These are phyloP conservation scores for Cossypha heuglini DNA, from an alignment of 2,797 vertebrate species.

Conservation along the genomic window DNA sequence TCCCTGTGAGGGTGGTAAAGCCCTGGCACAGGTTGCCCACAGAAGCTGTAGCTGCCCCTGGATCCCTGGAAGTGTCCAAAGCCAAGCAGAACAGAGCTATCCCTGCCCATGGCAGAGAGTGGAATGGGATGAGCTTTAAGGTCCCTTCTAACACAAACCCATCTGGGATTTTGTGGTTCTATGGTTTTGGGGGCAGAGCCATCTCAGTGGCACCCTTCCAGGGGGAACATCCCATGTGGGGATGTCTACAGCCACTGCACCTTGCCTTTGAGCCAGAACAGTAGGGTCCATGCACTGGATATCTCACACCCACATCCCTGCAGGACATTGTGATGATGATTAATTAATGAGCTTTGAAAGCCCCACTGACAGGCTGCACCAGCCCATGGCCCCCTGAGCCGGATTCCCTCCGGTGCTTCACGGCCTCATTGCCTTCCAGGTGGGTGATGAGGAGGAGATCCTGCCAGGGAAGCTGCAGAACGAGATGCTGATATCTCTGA, in stretches of 20 bases:
- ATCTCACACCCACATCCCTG: neutral
- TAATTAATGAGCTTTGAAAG: neutral
- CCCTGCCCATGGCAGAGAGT: neutral
- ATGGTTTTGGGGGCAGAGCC: neutral
- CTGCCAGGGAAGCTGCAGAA: slow-evolving; percentile 86
- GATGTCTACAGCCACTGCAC: neutral
- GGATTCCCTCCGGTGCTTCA: neutral
- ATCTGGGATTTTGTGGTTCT: neutral
- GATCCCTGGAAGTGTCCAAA: neutral
- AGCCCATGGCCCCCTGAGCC: rapidly evolving
- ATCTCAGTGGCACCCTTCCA: neutral
- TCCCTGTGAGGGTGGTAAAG: neutral
- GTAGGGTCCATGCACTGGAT: neutral
- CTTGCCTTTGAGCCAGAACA: neutral
- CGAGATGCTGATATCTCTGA: slow-evolving; percentile 82
- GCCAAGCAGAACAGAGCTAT: rapidly evolving
- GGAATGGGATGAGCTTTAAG: neutral
- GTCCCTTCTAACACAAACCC: neutral
- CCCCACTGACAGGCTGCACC: neutral
- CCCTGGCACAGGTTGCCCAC: neutral
- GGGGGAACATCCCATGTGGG: neutral
- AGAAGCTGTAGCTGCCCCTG: neutral
- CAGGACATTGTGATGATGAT: neutral
- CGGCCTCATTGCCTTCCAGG: slow-evolving; percentile 63
- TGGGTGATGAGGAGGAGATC: slow-evolving; percentile 87